These are phyloP conservation scores for Catagonus wagneri DNA, from an alignment of 2,113 vertebrate species.

Conservation along the genomic window DNA sequence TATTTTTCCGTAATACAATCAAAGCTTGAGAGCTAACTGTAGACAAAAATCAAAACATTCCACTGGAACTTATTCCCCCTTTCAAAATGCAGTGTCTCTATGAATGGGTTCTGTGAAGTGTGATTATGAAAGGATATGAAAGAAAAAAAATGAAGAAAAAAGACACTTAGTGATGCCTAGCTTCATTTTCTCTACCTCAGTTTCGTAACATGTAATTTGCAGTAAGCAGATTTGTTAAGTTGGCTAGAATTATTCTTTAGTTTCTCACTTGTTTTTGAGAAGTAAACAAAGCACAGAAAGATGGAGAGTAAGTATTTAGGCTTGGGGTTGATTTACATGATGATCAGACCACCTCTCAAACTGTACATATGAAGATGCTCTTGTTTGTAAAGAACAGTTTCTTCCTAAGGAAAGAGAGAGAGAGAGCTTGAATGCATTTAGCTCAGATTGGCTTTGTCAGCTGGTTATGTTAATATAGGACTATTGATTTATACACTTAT, in stretches of 20 bases:
- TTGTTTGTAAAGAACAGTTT: conserved; percentile 44
- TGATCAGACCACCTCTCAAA: background rate
- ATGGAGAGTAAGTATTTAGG: background rate
- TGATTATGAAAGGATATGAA: background rate
- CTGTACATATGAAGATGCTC: background rate
- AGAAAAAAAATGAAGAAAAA: conserved; percentile 16
- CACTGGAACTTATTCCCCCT: background rate
- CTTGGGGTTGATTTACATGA: background rate
- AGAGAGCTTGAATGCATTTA: background rate
- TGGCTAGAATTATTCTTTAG: conserved; percentile 30
- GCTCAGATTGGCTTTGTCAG: background rate
- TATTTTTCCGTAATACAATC: conserved; percentile 56
- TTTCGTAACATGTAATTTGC: background rate
- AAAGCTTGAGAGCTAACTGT: conserved; percentile 31
- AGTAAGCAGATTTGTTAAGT: background rate
- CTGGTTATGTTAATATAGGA: background rate
- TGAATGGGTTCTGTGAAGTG: background rate
- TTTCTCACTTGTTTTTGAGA: background rate
- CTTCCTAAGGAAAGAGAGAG: conserved; percentile 35
- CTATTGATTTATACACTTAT: background rate
- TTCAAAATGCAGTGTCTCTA: conserved; percentile 40
- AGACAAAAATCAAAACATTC: conserved; percentile 12
- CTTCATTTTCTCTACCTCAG: background rate
- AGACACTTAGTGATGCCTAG: background rate
- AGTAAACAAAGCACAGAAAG: background rate